Conservation (phyloP, 2,797 vertebrate genomes). For the Thripadectes ignobilis region DNA sequence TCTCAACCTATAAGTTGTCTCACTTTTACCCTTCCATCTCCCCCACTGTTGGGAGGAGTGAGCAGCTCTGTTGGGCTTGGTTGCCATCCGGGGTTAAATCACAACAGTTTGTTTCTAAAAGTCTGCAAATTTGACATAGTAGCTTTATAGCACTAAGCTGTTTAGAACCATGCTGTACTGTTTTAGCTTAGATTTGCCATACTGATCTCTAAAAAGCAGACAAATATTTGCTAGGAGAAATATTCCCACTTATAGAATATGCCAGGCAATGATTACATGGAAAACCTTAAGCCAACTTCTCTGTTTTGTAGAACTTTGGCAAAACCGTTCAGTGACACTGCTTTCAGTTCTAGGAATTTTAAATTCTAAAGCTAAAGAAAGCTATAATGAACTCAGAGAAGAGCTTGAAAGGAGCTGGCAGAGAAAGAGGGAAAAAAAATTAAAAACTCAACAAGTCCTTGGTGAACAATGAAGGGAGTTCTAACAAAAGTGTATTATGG, state of each 20-base stretch:
- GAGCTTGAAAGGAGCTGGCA: background rate
- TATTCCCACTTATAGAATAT: background rate
- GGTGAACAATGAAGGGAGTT: background rate
- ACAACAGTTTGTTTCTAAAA: background rate
- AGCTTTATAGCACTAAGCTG: background rate
- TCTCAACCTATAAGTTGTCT: background rate
- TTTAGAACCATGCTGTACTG: background rate
- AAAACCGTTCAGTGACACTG: background rate
- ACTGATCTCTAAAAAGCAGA: background rate
- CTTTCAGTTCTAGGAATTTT: background rate
- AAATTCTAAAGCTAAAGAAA: background rate
- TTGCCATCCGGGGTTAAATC: background rate
- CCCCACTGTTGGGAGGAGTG: rapidly evolving
- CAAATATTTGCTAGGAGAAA: constrained; percentile 6
- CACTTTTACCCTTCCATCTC: background rate
- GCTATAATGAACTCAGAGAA: background rate
- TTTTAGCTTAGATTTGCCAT: background rate
- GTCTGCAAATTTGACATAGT: background rate
- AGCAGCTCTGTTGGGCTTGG: background rate
- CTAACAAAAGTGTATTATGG: background rate
- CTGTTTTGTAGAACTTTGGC: background rate
- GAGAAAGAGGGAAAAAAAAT: background rate
- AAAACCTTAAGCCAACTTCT: background rate
- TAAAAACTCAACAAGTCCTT: background rate
- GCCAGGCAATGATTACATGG: background rate